A percentile compares a stretch with the other conserved stretches of the same genome.
phyloP scores from a whole-genome alignment of 2,888 invertebrate species.

The Parapristionchus giblindavisi region DNA sequence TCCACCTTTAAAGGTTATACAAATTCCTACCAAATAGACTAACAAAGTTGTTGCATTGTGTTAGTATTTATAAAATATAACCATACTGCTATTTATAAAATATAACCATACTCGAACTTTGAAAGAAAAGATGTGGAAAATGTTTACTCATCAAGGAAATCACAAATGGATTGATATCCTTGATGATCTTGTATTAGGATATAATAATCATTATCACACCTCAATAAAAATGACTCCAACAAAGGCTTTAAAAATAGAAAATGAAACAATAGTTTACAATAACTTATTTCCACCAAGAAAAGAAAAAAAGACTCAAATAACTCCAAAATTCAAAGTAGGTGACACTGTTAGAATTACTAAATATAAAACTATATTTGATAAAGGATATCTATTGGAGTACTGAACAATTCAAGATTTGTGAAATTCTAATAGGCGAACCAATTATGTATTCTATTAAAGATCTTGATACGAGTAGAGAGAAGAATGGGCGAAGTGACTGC shows the following conservation, averaged over 20 bases:
- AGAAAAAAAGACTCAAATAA: not conserved
- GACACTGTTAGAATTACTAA: constrained; percentile 18
- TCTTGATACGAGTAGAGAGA: too few species aligned
- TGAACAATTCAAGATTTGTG: constrained; percentile 12
- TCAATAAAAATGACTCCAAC: constrained; percentile 51
- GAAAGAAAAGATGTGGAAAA: constrained; percentile 2
- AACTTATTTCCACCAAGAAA: constrained; percentile 34
- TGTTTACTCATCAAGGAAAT: constrained; percentile 33
- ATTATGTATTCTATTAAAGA: constrained; percentile 38
- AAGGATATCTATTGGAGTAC: constrained; percentile 28
- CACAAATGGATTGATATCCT: constrained; percentile 50
- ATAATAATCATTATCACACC: constrained; percentile 52
- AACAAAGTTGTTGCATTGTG: too few species aligned
- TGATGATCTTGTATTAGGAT: constrained; percentile 43
- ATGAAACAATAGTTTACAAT: constrained; percentile 22
- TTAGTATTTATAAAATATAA: too few species aligned
- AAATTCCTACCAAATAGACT: too few species aligned
- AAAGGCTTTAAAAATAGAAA: constrained; percentile 38
- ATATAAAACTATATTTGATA: not conserved
- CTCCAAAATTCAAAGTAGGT: constrained; percentile 4
- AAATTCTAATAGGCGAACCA: not conserved
- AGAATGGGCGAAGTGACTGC: too few species aligned
- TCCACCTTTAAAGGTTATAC: too few species aligned
- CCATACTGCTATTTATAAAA: too few species aligned
- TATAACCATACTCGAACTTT: too few species aligned